phyloP scores from a whole-genome alignment of 2,113 vertebrate genomes.

The Illadopsis cleaveri region DNA sequence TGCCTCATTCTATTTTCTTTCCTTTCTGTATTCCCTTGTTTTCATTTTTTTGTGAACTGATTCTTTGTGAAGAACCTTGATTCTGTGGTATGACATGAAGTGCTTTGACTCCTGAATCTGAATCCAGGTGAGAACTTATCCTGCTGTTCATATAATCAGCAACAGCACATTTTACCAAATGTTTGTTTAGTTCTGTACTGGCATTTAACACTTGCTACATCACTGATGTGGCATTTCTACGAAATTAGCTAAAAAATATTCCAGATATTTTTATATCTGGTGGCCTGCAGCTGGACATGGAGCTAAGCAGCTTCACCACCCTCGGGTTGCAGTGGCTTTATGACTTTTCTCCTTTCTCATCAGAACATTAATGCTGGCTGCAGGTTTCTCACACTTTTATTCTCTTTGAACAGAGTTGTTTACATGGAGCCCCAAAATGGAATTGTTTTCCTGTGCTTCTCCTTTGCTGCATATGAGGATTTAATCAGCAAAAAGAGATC shows the following conservation, averaged over 20 bases:
- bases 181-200: not conserved
- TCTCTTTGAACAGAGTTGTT: not conserved
- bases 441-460: conserved; percentile 34
- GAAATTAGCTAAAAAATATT: not conserved
- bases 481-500: conserved; percentile 43
- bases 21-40: not conserved
- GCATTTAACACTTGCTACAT: not conserved
- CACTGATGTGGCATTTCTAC: not conserved
- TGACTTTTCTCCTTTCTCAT: not conserved
- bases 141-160: not conserved
- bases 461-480: conserved; percentile 34
- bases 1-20: not conserved
- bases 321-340: not conserved
- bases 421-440: not conserved
- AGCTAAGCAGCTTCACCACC: not conserved
- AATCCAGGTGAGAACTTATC: not conserved
- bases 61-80: not conserved
- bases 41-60: not conserved
- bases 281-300: not conserved
- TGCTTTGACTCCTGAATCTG: not conserved
- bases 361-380: not conserved
- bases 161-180: not conserved
- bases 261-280: not conserved
- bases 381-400: not conserved
- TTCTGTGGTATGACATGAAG: not conserved